Evolutionary conservation across 2,888 invertebrate species (phyloP).

Genomic region (Dasypolia templi): DNA sequence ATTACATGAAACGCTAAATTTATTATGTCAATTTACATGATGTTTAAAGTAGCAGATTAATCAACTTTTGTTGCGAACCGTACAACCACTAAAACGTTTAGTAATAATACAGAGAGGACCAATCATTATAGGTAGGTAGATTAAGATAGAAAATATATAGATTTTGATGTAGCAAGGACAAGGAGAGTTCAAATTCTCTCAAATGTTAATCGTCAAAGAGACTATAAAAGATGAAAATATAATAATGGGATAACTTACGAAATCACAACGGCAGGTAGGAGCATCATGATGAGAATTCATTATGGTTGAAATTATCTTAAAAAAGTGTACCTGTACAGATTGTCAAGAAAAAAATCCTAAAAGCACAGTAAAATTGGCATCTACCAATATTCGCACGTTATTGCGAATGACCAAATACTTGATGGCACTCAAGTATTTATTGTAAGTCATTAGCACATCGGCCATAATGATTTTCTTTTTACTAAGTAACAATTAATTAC

Average conservation of each 20-base stretch:
- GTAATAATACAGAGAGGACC: neutral
- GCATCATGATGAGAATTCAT: constrained; percentile 28
- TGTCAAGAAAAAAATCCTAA: too few species aligned
- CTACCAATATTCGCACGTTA: neutral
- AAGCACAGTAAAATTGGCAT: too few species aligned
- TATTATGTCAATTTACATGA: too few species aligned
- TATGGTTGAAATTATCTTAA: neutral
- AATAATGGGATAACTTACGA: constrained; percentile 46
- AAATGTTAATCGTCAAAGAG: neutral
- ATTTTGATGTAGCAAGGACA: neutral
- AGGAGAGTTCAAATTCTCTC: neutral
- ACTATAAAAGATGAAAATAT: too few species aligned
- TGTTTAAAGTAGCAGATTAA: too few species aligned
- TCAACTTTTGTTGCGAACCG: too few species aligned
- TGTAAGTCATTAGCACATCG: constrained; percentile 22
- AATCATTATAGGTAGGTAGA: neutral
- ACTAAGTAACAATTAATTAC: neutral
- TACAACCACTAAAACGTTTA: too few species aligned
- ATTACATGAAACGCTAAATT: too few species aligned
- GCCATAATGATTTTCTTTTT: constrained; percentile 18
- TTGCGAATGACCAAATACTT: constrained; percentile 12
- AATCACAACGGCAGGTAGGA: constrained; percentile 56
- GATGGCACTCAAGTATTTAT: constrained; percentile 21
- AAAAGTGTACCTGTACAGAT: neutral
- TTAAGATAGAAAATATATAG: too few species aligned